Evolutionary conservation across 2,797 vertebrate species (phyloP).

Genomic region (Pantherophis vulpinus): DNA sequence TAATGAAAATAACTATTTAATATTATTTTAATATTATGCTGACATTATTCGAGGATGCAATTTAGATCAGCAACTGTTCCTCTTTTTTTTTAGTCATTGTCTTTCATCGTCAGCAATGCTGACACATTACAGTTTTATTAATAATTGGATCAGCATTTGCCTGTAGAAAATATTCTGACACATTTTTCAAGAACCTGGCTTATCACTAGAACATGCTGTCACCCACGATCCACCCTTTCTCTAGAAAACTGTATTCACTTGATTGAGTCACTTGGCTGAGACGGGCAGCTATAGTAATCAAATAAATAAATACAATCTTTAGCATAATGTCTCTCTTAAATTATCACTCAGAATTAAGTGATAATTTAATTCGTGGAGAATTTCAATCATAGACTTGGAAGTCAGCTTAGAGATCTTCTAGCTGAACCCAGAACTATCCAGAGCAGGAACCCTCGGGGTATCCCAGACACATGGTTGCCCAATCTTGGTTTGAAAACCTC

Average conservation of each 20-base stretch:
- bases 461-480: neutral
- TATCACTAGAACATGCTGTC: neutral
- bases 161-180: neutral
- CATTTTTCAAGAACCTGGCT: neutral
- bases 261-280: neutral
- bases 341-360: neutral
- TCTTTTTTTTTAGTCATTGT: neutral
- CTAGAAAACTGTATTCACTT: neutral
- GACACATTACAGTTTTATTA: neutral
- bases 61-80: neutral
- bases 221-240: neutral
- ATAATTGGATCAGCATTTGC: neutral
- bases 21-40: neutral
- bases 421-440: neutral
- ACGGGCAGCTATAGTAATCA: neutral
- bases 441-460: neutral
- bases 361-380: neutral
- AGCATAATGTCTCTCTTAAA: neutral
- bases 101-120: neutral
- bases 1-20: neutral
- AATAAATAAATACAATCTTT: neutral
- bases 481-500: neutral
- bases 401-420: neutral
- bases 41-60: neutral
- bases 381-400: neutral